phyloP scores from a whole-genome alignment of 1,140 invertebrate genomes.

The Dermatophagoides farinae region DNA sequence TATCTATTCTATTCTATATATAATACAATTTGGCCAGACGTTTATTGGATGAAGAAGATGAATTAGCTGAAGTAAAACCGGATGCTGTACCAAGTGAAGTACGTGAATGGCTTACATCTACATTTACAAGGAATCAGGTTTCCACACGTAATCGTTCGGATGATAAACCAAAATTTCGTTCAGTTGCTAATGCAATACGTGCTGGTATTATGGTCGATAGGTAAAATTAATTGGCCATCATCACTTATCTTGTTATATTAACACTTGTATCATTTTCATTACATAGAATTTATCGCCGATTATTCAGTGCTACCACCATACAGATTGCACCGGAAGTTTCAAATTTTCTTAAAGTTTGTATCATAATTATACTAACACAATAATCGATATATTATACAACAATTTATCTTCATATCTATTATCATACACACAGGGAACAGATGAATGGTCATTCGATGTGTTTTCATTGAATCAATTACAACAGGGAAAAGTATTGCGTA shows the following conservation, averaged over 20 bases:
- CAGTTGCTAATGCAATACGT: slow-evolving; percentile 88
- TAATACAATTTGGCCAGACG: not conserved
- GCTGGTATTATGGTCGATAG: slow-evolving; percentile 93
- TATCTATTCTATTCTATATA: not conserved
- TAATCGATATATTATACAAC: too few relatives aligned
- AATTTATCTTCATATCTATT: too few relatives aligned
- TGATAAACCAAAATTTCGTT: slow-evolving; percentile 49
- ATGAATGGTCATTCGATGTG: slow-evolving; percentile 89
- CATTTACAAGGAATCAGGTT: slow-evolving; percentile 73
- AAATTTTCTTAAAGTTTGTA: slow-evolving; percentile 58
- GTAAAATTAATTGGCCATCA: slow-evolving; percentile 22
- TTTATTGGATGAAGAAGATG: slow-evolving; percentile 44
- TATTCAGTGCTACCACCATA: slow-evolving; percentile 55
- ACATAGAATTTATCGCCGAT: slow-evolving; percentile 55
- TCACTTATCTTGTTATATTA: not conserved
- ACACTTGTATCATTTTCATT: not conserved
- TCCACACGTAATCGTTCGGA: slow-evolving; percentile 38
- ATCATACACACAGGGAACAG: slow-evolving; percentile 29
- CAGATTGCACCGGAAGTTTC: slow-evolving; percentile 74
- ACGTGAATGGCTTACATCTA: slow-evolving; percentile 85
- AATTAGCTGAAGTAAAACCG: slow-evolving; percentile 80
- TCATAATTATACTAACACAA: too few relatives aligned
- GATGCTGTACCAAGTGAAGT: slow-evolving; percentile 86
- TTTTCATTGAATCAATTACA: slow-evolving; percentile 67
- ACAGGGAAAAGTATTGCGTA: slow-evolving; percentile 64